phyloP scores from a whole-genome alignment of 1,140 invertebrate genomes.

The Myzus persicae region DNA sequence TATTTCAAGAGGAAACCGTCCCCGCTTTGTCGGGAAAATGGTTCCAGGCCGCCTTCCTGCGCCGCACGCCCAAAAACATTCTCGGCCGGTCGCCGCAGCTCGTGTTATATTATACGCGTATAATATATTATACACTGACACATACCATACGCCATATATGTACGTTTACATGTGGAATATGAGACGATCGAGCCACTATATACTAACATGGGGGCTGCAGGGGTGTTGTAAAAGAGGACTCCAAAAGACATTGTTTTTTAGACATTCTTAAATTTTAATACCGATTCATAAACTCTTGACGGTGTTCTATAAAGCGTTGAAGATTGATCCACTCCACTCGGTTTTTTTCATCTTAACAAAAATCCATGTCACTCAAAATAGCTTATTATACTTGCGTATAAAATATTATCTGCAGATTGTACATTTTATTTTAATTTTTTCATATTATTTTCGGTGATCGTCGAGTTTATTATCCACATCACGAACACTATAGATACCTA shows the following conservation, averaged over 20 bases:
- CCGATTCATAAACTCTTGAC: background rate
- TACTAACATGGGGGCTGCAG: background rate
- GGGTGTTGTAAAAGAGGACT: background rate
- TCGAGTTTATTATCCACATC: background rate
- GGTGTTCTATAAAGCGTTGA: background rate
- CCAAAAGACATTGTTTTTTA: background rate
- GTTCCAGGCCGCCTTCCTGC: background rate
- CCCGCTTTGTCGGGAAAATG: background rate
- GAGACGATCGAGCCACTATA: background rate
- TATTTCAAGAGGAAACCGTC: constrained; percentile 15
- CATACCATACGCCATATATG: background rate
- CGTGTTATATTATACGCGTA: background rate
- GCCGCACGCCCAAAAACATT: background rate
- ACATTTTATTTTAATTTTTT: background rate
- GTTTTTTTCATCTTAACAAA: background rate
- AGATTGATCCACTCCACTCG: background rate
- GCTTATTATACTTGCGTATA: background rate
- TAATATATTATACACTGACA: background rate
- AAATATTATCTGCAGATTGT: background rate
- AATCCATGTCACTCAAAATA: background rate
- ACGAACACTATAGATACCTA: background rate
- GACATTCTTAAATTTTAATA: background rate
- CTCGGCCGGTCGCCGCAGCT: background rate
- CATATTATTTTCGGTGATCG: background rate
- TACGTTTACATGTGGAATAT: background rate